A percentile compares a stretch with the other conserved stretches of the same genome.
Conservation (phyloP, 2,113 vertebrate genomes). For the Amphilophus citrinellus region DNA sequence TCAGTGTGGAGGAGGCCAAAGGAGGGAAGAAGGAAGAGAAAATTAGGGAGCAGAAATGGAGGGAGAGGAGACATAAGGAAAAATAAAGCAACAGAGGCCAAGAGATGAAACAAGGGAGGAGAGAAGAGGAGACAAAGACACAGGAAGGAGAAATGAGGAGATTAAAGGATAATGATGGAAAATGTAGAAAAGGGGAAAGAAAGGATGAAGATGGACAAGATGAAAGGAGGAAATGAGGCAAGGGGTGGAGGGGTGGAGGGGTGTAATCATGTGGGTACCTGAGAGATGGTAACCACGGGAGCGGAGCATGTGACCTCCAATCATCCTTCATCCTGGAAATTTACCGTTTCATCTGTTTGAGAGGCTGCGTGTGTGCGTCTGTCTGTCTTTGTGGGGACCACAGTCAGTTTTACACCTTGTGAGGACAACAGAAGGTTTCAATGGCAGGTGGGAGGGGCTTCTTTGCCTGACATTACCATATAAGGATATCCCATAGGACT, state of each 20-base stretch:
- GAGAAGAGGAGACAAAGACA: background rate
- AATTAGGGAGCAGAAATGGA: background rate
- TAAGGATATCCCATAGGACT: too few species aligned
- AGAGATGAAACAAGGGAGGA: background rate
- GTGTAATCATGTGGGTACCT: conserved; percentile 21
- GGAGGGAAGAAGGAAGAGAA: background rate
- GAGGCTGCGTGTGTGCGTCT: background rate
- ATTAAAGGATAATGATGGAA: background rate
- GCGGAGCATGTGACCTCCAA: conserved; percentile 38
- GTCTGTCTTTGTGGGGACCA: background rate
- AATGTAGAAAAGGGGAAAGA: background rate
- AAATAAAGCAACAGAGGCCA: background rate
- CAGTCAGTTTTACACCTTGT: background rate
- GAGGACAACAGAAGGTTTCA: background rate
- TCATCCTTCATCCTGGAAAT: conserved; percentile 37
- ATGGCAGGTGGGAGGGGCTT: background rate
- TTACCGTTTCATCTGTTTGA: conserved; percentile 13
- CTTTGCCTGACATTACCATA: background rate
- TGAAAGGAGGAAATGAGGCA: background rate
- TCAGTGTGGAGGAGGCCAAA: background rate
- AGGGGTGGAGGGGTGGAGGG: background rate
- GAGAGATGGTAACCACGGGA: conserved; percentile 48
- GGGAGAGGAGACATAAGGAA: too few species aligned
- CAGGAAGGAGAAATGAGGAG: background rate
- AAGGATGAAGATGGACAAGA: background rate